Base-by-base conservation (phyloP, 1,140 invertebrate species). In the Drosophila santomea region DNA sequence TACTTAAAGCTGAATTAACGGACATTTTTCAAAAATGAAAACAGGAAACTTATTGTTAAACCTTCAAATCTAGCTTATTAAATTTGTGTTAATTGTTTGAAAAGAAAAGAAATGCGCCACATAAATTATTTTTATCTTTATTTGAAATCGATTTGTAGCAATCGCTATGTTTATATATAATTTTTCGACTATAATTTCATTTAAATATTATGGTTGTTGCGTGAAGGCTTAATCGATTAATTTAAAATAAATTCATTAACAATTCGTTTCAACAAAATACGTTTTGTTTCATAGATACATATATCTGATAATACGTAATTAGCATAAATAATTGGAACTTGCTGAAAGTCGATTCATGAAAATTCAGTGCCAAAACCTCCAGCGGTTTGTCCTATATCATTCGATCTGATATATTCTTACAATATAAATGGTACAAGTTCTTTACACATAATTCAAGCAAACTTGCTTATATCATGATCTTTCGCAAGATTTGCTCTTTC, bases 201-300 rank as follows among this genome's bases (percentile, higher is more conserved):
- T 88, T 88, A 86, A 80, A 60, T 81, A 71, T 78, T 76, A 73
- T 76, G 50, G 39, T 60, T 78, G 50, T 69, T 61, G 47, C 38
- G 35, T 69, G 51, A 74, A 60, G 62, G 59, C 74, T 79, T 88
- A 88, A 82, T 60, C 73, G 57, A 86, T 76, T 66, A 66, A 71
- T 78, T 79, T 79, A 61, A 86, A 86, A 89, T 88, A 88, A 88
- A 80, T 88, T 88, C 80, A 89, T 89, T 88, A 88, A 88, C 83
- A 88, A 89, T 88, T 77, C 76, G 76, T 68, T 83, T 80, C 28
- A 86, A 86, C 83, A 86, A 86, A 88, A 76, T 74, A 62, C 66
- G 68, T 57, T 72, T 57, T 55, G 54, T 69, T 69, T 62, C 55
- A 32, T 50, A 48, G 52, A 41, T 73, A 58, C 48, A 56, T 74